Percentiles rank a stretch among this genome's conserved stretches.
phyloP scores from a whole-genome alignment of 2,797 vertebrate genomes.

The Microcaecilia unicolor region DNA sequence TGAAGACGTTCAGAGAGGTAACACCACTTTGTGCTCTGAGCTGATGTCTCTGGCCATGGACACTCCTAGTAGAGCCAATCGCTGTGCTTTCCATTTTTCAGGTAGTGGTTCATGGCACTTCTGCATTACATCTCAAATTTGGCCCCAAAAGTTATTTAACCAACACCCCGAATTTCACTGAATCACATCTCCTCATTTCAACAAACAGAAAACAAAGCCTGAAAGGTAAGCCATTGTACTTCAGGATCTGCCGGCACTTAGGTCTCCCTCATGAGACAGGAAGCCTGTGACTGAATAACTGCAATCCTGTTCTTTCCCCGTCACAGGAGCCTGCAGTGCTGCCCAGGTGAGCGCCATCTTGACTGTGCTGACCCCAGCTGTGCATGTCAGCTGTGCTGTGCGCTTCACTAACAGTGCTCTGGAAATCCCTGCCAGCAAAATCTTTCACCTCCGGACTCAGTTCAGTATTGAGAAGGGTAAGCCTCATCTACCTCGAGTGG shows the following conservation, averaged over 20 bases:
- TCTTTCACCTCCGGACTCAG: slow-evolving; percentile 21
- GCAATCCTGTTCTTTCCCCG: not conserved
- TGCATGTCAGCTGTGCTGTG: slow-evolving; percentile 29
- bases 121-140: slow-evolving; percentile 21
- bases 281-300: no score
- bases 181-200: slow-evolving; percentile 23
- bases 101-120: slow-evolving; percentile 25
- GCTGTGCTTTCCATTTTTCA: slow-evolving; percentile 1
- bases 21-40: no score
- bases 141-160: slow-evolving; percentile 28
- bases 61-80: no score
- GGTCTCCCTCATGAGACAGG: not conserved
- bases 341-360: slow-evolving; percentile 22
- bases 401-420: slow-evolving; percentile 27
- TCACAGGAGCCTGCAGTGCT: slow-evolving; percentile 35
- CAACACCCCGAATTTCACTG: slow-evolving; percentile 17
- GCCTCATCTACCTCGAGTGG: no score
- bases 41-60: no score
- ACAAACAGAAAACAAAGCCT: slow-evolving; percentile 20
- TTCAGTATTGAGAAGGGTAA: slow-evolving; percentile 39
- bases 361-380: slow-evolving; percentile 20
- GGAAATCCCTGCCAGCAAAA: slow-evolving; percentile 22
- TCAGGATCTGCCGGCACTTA: no score
- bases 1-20: slow-evolving; percentile 49
- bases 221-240: slow-evolving; percentile 19